Conservation (phyloP, 2,113 vertebrate genomes). For the Cynopterus brachyotis region DNA sequence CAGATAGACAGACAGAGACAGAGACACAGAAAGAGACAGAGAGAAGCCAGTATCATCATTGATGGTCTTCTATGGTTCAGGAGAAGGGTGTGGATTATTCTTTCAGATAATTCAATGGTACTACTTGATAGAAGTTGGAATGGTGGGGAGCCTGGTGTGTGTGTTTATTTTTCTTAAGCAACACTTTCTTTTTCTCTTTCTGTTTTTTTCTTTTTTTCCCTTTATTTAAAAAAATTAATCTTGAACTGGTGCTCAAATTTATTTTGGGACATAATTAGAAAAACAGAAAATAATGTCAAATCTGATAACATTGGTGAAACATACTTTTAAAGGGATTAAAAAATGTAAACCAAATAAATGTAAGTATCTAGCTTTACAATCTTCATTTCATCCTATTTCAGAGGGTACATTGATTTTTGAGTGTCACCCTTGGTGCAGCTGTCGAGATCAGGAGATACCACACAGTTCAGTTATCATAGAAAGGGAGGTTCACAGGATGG, state of each 20-base stretch:
- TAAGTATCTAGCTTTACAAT: constrained; percentile 58
- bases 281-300: constrained; percentile 47
- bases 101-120: background rate
- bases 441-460: constrained; percentile 34
- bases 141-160: background rate
- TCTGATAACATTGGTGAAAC: constrained; percentile 43
- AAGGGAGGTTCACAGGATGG: background rate
- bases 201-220: background rate
- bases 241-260: constrained; percentile 20
- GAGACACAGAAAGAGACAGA: background rate
- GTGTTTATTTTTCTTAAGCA: constrained; percentile 17
- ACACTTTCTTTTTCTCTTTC: background rate
- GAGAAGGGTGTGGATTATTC: background rate
- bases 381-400: constrained; percentile 42
- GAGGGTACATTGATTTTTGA: constrained; percentile 65
- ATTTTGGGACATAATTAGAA: constrained; percentile 31
- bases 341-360: background rate
- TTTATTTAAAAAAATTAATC: background rate
- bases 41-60: background rate
- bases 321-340: constrained; percentile 47
- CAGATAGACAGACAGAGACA: background rate
- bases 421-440: background rate
- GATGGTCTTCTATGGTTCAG: background rate
- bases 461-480: background rate
- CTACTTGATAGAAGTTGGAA: background rate